These are phyloP conservation scores for Tachysurus vachellii DNA, from an alignment of 2,113 vertebrate genomes.

Conservation along the genomic window DNA sequence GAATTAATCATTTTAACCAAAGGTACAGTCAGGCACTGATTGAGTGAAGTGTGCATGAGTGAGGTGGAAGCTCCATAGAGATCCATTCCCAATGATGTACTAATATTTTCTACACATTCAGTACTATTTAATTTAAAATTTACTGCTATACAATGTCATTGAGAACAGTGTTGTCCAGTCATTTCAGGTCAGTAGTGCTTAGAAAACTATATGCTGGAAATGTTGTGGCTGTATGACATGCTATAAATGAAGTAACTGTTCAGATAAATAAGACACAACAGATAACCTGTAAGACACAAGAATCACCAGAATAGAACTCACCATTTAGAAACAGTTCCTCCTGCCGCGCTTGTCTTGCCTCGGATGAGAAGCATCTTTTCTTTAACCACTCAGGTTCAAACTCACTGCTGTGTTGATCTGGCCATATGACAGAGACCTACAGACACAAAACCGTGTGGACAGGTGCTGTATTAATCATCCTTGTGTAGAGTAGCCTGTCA, in stretches of 20 bases:
- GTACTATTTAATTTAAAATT: not conserved
- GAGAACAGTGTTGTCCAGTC: not conserved
- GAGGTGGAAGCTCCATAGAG: not conserved
- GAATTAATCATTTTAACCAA: not conserved
- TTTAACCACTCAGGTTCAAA: constrained; percentile 89
- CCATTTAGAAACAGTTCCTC: constrained; percentile 86
- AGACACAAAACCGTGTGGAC: not conserved
- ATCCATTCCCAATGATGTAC: not conserved
- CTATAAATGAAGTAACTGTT: not conserved
- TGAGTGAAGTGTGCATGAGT: no score
- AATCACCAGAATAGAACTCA: constrained; percentile 53
- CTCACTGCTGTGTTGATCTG: constrained; percentile 84
- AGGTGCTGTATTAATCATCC: not conserved
- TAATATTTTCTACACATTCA: not conserved
- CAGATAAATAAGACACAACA: not conserved
- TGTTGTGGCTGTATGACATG: not conserved
- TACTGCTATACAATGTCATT: not conserved
- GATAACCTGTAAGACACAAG: not conserved
- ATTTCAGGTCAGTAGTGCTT: not conserved
- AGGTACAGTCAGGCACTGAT: not conserved
- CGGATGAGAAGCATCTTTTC: constrained; percentile 85
- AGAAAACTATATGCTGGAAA: not conserved
- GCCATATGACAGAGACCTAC: constrained; percentile 86
- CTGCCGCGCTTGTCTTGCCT: constrained; percentile 76
- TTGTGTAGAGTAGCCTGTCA: not conserved